Evolutionary conservation across 37 sponge, comb jelly and placozoan species (phyloP).

Genomic region (Spongilla lacustris): DNA sequence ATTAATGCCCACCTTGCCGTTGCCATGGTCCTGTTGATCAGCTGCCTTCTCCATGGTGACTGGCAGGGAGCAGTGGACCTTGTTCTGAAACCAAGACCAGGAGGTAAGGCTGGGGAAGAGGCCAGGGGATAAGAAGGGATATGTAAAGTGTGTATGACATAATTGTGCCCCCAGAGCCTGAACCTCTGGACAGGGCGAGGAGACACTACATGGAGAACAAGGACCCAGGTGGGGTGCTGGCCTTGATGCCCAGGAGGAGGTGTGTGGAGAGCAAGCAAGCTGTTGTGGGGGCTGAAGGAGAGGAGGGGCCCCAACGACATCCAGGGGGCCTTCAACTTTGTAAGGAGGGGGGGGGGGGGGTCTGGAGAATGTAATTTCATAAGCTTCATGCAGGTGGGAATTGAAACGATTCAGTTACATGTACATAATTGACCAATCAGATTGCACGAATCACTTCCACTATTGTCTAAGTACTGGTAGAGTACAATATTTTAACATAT

Average conservation of each 20-base stretch:
- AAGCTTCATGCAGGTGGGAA: too few relatives aligned
- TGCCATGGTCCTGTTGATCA: conserved; percentile 14
- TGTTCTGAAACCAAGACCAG: conserved; percentile 69
- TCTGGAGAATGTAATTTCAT: too few relatives aligned
- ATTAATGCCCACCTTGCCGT: conserved; percentile 33
- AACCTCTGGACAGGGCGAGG: conserved; percentile 39
- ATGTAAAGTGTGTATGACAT: too few relatives aligned
- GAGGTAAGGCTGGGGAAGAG: conserved; percentile 35
- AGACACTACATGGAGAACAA: conserved; percentile 49
- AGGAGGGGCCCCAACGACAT: conserved; percentile 40
- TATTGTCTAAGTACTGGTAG: too few relatives aligned
- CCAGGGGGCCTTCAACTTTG: conserved; percentile 62
- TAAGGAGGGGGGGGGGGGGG: conserved; percentile 29
- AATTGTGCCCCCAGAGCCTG: conserved; percentile 41
- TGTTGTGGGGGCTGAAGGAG: conserved; percentile 65
- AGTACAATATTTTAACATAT: too few relatives aligned
- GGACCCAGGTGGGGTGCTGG: conserved; percentile 53
- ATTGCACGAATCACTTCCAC: too few relatives aligned
- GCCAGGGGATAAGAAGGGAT: neutral
- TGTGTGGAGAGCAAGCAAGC: conserved; percentile 44
- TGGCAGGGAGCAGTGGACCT: conserved; percentile 74
- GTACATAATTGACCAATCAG: too few relatives aligned
- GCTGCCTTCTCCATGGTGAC: conserved; percentile 63
- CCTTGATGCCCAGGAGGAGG: conserved; percentile 42
- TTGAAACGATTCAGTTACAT: neutral